phyloP scores from a whole-genome alignment of 2,797 vertebrate genomes.

The Parauchenoglanis punctatus region DNA sequence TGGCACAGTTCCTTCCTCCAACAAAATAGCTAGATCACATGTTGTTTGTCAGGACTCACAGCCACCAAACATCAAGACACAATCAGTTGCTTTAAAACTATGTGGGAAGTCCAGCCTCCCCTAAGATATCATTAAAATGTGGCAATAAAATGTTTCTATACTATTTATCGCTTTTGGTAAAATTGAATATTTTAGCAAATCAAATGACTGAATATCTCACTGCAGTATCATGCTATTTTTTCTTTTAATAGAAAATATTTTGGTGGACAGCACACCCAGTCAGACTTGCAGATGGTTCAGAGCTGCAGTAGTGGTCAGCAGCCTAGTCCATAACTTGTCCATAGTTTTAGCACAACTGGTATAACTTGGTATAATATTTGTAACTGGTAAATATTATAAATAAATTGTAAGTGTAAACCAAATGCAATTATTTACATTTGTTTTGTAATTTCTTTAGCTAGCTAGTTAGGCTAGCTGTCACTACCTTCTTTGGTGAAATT shows the following conservation, averaged over 20 bases:
- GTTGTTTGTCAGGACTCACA: background rate
- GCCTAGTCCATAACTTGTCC: background rate
- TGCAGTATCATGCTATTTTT: background rate
- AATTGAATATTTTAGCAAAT: background rate
- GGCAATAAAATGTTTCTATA: background rate
- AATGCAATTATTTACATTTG: background rate
- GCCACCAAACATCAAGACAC: background rate
- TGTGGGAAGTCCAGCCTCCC: background rate
- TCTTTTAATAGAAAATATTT: background rate
- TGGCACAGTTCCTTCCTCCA: background rate
- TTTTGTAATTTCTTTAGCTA: background rate
- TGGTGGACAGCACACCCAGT: background rate
- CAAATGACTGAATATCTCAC: background rate
- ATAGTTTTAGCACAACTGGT: constrained; percentile 2
- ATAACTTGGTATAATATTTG: background rate
- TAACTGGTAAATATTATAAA: background rate
- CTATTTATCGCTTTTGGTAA: background rate
- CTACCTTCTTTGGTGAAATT: background rate
- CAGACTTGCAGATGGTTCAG: background rate
- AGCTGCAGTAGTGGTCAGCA: background rate
- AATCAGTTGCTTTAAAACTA: background rate
- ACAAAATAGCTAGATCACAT: background rate
- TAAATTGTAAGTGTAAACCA: background rate
- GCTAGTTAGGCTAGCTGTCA: background rate
- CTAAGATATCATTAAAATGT: background rate